A percentile compares a stretch with the other conserved stretches of the same genome.
Evolutionary conservation across 2,113 vertebrate genomes (phyloP).

Genomic region (Chionodraco myersi): DNA sequence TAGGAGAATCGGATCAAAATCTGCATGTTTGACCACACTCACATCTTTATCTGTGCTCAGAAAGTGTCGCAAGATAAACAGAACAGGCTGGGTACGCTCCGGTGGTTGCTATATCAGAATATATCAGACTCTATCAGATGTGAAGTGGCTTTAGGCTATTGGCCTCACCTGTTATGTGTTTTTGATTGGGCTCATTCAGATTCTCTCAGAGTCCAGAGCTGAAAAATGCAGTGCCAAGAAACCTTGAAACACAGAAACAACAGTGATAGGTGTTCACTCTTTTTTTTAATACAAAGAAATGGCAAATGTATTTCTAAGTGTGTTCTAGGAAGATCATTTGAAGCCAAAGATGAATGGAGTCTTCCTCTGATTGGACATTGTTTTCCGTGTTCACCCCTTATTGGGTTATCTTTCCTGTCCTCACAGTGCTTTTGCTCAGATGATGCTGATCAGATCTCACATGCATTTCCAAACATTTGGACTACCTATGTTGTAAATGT

Average conservation of each 20-base stretch:
- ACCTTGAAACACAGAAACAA: not conserved
- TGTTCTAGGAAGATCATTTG: too few species aligned
- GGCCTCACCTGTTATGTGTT: constrained; percentile 8
- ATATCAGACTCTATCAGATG: constrained; percentile 3
- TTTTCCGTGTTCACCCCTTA: too few species aligned
- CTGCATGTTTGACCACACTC: constrained; percentile 42
- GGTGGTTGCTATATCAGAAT: not conserved
- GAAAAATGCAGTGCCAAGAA: constrained; percentile 9
- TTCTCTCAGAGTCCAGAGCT: not conserved
- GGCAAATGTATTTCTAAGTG: too few species aligned
- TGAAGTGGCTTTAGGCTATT: not conserved
- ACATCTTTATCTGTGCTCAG: constrained; percentile 44
- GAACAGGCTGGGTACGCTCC: constrained; percentile 4
- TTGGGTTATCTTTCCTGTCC: too few species aligned
- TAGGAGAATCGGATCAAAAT: constrained; percentile 34
- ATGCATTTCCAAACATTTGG: too few species aligned
- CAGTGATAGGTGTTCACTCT: not conserved
- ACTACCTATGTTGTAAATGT: too few species aligned
- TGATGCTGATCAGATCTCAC: too few species aligned
- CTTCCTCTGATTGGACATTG: too few species aligned
- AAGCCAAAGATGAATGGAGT: too few species aligned
- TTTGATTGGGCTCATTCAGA: constrained; percentile 12
- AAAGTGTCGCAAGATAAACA: constrained; percentile 16
- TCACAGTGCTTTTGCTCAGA: too few species aligned
- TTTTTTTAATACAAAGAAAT: not conserved